Percentiles rank a stretch among this genome's conserved stretches.
Conservation (phyloP, 2,888 invertebrate species). For the Oscheius sp. region DNA sequence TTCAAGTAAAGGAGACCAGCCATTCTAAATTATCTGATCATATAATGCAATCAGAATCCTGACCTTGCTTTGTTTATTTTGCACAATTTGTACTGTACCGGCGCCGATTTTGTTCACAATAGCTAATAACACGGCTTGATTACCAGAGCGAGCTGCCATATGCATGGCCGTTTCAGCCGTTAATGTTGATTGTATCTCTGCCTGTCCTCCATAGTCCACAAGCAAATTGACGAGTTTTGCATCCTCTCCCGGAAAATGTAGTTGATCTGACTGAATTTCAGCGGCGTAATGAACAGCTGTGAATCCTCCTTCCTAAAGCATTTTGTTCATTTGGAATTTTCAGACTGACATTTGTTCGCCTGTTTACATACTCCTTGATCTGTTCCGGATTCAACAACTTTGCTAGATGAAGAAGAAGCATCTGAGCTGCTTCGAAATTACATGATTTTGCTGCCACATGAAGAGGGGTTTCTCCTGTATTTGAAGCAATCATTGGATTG, state of each 20-base stretch:
- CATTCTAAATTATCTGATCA: slow-evolving; percentile 63
- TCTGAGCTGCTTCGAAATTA: slow-evolving; percentile 83
- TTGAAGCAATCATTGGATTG: slow-evolving; percentile 83
- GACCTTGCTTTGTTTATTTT: slow-evolving; percentile 90
- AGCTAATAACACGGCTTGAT: slow-evolving; percentile 88
- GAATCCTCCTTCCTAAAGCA: slow-evolving; percentile 80
- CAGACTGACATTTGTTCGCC: slow-evolving; percentile 56
- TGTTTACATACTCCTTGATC: slow-evolving; percentile 64
- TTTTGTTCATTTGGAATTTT: not conserved
- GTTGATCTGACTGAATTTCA: slow-evolving; percentile 84
- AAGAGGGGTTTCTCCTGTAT: slow-evolving; percentile 89
- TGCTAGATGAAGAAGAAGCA: slow-evolving; percentile 82
- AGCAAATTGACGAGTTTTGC: slow-evolving; percentile 86
- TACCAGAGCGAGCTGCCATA: slow-evolving; percentile 88
- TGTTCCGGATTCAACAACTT: slow-evolving; percentile 44
- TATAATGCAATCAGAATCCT: too few relatives aligned
- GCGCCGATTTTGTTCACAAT: slow-evolving; percentile 90
- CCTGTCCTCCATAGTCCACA: slow-evolving; percentile 88
- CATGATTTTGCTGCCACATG: slow-evolving; percentile 86
- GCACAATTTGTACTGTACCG: slow-evolving; percentile 88
- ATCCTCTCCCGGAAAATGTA: slow-evolving; percentile 80
- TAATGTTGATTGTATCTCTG: slow-evolving; percentile 72
- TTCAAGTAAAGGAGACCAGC: slow-evolving; percentile 96
- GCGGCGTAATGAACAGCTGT: slow-evolving; percentile 93
- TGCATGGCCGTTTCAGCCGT: slow-evolving; percentile 93